phyloP scores from a whole-genome alignment of 2,888 invertebrate species.

The Andrena marginata region DNA sequence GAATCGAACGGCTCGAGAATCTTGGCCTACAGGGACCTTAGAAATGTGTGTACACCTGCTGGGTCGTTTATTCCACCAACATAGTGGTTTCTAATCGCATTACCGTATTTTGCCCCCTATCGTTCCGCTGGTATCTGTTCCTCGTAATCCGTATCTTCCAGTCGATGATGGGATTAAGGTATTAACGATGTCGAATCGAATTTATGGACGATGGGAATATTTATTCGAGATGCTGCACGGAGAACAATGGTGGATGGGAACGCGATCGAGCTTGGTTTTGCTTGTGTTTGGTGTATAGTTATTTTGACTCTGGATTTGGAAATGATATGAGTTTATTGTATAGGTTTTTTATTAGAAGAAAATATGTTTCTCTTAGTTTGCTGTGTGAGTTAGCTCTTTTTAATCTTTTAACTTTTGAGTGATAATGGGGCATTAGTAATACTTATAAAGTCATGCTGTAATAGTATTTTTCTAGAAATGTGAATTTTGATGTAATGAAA shows the following conservation, averaged over 20 bases:
- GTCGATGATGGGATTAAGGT: constrained; percentile 59
- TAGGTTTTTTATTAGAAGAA: no score
- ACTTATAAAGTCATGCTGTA: no score
- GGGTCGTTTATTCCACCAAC: constrained; percentile 60
- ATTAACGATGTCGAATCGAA: constrained; percentile 36
- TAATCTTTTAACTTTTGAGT: no score
- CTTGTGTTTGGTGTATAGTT: no score
- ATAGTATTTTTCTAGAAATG: no score
- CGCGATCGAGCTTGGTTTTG: no score
- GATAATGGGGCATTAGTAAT: no score
- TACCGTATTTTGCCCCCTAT: constrained; percentile 67
- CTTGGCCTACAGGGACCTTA: constrained; percentile 50
- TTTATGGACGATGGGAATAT: constrained; percentile 12
- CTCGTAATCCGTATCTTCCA: constrained; percentile 56
- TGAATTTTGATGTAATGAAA: no score
- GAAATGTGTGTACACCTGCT: constrained; percentile 48
- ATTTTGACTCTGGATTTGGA: no score
- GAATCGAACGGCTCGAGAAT: constrained; percentile 56
- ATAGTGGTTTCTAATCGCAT: constrained; percentile 68
- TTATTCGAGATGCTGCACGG: neutral
- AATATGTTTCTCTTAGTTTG: no score
- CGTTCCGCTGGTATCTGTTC: constrained; percentile 58
- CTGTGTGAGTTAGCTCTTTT: no score
- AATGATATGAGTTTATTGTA: no score
- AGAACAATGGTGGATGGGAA: neutral